phyloP scores from a whole-genome alignment of 1,140 invertebrate genomes.

The Platorchestia sp. region DNA sequence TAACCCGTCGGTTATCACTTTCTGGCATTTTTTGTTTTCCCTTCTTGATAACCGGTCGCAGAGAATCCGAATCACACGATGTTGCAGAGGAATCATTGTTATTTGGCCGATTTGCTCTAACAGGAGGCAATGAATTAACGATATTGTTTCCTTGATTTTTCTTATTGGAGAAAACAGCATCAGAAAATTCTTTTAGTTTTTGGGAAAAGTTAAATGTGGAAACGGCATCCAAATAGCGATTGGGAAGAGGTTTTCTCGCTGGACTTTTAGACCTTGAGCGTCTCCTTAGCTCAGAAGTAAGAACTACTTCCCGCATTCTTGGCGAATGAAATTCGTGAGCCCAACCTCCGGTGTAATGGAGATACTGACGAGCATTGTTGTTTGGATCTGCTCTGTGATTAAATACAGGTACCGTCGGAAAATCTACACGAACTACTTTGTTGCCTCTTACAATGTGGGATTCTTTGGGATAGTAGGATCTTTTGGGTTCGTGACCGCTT shows the following conservation, averaged over 20 bases:
- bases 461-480: constrained; percentile 66
- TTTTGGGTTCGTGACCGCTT: constrained; percentile 63
- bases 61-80: constrained; percentile 45
- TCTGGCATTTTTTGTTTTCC: constrained; percentile 59
- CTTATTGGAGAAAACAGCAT: constrained; percentile 59
- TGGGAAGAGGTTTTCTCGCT: constrained; percentile 59
- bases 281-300: constrained; percentile 60
- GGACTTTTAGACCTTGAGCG: constrained; percentile 66
- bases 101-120: constrained; percentile 10
- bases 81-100: constrained; percentile 56
- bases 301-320: constrained; percentile 26
- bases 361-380: constrained; percentile 60
- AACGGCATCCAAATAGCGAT: constrained; percentile 60
- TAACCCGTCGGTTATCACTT: constrained; percentile 61
- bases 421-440: constrained; percentile 63
- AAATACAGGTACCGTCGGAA: constrained; percentile 56
- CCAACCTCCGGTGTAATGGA: constrained; percentile 43
- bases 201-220: constrained; percentile 64
- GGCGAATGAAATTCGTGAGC: constrained; percentile 61
- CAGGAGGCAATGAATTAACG: constrained; percentile 2
- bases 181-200: constrained; percentile 63
- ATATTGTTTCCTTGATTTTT: constrained; percentile 15
- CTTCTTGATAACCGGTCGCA: constrained; percentile 66
- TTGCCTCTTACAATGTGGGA: constrained; percentile 63
- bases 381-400: constrained; percentile 59